Percentiles rank a stretch among this genome's conserved stretches.
Evolutionary conservation across 2,113 vertebrate genomes (phyloP).

Genomic region (Sterna hirundo): DNA sequence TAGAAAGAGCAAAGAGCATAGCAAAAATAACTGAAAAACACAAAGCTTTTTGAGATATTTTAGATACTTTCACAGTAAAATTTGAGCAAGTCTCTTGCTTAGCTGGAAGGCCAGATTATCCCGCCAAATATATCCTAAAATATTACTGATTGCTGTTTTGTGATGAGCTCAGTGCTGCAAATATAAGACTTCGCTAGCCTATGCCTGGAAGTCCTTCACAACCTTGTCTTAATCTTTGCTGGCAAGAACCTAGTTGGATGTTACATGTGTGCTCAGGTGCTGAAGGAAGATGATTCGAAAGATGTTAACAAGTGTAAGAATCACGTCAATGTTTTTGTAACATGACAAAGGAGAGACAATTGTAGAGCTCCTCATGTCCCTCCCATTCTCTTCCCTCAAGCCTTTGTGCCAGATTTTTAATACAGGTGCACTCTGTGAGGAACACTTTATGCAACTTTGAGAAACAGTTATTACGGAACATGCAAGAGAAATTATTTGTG

Average conservation of each 20-base stretch:
- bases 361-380: not conserved
- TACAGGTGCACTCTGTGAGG: not conserved
- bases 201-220: not conserved
- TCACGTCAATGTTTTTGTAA: not conserved
- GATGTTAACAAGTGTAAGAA: not conserved
- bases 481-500: not conserved
- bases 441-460: not conserved
- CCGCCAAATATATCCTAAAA: not conserved
- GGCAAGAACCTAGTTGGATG: not conserved
- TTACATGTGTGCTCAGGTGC: not conserved
- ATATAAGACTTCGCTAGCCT: not conserved
- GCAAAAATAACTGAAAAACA: constrained; percentile 19
- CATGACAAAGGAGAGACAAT: not conserved
- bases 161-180: not conserved
- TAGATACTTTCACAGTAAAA: not conserved
- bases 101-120: not conserved
- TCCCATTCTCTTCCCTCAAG: not conserved
- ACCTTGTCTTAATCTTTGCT: not conserved
- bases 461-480: not conserved
- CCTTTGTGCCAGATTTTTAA: not conserved
- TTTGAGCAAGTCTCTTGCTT: not conserved
- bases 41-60: not conserved
- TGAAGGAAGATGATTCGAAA: not conserved
- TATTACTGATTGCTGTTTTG: not conserved
- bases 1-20: constrained; percentile 10